Evolutionary conservation across 2,888 invertebrate species (phyloP), one percentile per base, ranked within the genome.

Genomic region (Charanyca ferruginea): DNA sequence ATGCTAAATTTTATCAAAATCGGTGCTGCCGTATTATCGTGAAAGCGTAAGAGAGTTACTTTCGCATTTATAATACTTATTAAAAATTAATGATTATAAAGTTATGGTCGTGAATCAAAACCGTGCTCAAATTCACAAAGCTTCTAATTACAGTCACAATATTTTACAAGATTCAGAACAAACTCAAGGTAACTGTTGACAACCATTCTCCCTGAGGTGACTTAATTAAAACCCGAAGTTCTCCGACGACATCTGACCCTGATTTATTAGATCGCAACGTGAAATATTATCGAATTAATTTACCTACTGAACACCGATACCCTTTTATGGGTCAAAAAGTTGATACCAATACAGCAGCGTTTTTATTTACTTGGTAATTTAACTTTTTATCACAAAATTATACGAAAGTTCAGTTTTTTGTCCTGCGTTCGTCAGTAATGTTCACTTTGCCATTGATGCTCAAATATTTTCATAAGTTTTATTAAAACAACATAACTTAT

Each of bases 221-320:
- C 42, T 68, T 68, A 60, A 67, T 67, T 54, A 67, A 49, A 38
- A 28, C 25, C 25, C 35, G 23, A 59, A 53, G 22, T 38, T 63
- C 9, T 20, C 20, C 42, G 16, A 59, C 42, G 16, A 67, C 54
- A 32, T 51, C 44, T 23, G 42, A 38, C 48, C 18, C 48, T 67
- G 49, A 69, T 68, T 61, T 61, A 67, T 68, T 67, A 38, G 22
- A 7, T 35, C 25, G 32, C 22, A 16, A 28, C 23, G 16, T 18
- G 35, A 68, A 68, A 45, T 57, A 62, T 69, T 69, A 25, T 20
- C 4, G 7, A 51, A 45, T 20, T 35, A 52, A 52, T 41, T 51
- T 20, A 11, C n/a, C 11, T 20, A 11, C n/a, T 11, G 4, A 20
- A 20, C 7, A 20, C 16, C 4, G 9, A 23, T 38, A 35, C 11